Percentiles rank a stretch among this genome's conserved stretches.
Evolutionary conservation across 2,888 invertebrate species (phyloP).

Genomic region (Brachyopa scutellaris): DNA sequence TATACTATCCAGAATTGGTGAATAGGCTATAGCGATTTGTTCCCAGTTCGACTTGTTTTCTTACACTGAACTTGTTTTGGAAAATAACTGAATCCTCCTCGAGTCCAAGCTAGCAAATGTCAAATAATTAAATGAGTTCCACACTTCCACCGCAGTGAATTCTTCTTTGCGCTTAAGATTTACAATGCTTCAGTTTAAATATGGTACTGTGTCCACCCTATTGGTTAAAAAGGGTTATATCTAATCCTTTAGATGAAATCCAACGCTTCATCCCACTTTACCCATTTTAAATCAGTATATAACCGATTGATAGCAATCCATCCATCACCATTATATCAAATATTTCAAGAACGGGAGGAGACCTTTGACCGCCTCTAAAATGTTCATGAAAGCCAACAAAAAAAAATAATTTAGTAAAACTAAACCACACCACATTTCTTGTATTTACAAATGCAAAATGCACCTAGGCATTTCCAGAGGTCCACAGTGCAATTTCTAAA

Average conservation of each 20-base stretch:
- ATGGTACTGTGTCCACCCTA: neutral
- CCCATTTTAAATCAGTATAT: neutral
- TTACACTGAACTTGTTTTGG: neutral
- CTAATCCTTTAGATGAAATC: constrained; percentile 9
- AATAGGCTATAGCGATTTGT: no score
- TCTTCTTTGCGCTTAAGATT: neutral
- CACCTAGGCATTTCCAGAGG: no score
- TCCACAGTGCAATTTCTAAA: no score
- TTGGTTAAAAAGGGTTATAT: neutral
- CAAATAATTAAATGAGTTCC: no score
- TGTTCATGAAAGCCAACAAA: neutral
- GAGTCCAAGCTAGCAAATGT: no score
- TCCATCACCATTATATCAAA: no score
- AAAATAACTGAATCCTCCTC: neutral
- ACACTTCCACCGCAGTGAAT: neutral
- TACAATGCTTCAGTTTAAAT: constrained; percentile 39
- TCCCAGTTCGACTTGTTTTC: no score
- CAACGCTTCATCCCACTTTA: constrained; percentile 18
- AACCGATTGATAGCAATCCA: no score
- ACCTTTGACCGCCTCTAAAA: neutral
- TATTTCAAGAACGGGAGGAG: neutral
- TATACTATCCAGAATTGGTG: no score
- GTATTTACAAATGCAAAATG: no score
- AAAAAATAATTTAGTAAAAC: neutral
- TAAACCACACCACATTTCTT: neutral